Evolutionary conservation across 2,888 invertebrate genomes (phyloP).

Genomic region (Trissolcus japonicus): DNA sequence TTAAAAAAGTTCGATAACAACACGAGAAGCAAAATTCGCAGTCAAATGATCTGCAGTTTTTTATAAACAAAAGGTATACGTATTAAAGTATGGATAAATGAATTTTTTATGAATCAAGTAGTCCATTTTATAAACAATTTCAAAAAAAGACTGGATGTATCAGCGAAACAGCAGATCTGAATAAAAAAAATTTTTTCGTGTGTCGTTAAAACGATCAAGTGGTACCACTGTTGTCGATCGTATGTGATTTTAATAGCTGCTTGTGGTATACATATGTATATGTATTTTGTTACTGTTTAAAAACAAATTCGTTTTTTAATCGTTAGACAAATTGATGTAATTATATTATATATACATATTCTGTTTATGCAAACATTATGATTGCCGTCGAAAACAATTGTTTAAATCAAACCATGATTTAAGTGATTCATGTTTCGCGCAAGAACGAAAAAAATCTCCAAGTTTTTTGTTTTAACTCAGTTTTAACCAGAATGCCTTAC

Average conservation of each 20-base stretch:
- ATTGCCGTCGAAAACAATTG: constrained; percentile 50
- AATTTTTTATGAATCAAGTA: constrained; percentile 9
- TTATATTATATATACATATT: constrained; percentile 62
- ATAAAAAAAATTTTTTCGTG: constrained; percentile 37
- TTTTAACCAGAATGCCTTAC: too few species aligned
- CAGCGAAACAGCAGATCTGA: constrained; percentile 56
- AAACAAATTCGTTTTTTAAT: constrained; percentile 65
- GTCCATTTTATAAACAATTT: neutral
- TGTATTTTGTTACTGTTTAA: constrained; percentile 70
- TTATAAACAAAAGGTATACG: constrained; percentile 2
- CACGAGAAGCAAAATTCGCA: neutral
- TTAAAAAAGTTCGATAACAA: constrained; percentile 32
- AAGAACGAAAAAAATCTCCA: too few species aligned
- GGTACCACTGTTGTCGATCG: constrained; percentile 61
- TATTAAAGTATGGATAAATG: too few species aligned
- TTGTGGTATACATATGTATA: constrained; percentile 63
- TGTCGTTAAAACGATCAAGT: constrained; percentile 50
- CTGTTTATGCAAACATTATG: constrained; percentile 44
- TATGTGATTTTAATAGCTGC: constrained; percentile 69
- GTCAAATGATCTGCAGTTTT: neutral
- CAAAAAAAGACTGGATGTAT: constrained; percentile 31
- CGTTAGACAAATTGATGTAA: constrained; percentile 66
- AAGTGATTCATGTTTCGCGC: too few species aligned
- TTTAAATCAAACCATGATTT: constrained; percentile 4
- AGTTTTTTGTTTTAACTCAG: too few species aligned